Conservation (phyloP, 2,113 vertebrate genomes). For the Eonycteris spelaea region DNA sequence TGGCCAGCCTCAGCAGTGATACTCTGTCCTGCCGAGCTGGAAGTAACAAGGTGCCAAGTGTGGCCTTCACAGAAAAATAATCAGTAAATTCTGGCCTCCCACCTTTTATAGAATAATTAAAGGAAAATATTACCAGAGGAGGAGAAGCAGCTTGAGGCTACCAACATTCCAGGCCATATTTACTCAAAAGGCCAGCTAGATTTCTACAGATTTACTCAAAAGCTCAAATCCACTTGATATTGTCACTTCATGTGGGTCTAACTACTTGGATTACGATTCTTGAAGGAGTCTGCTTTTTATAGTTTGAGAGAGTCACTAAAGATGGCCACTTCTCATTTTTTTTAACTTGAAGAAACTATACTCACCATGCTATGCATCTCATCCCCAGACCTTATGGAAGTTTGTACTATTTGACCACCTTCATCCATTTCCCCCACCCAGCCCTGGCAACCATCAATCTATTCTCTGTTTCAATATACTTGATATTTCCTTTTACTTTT, state of each 20-base stretch:
- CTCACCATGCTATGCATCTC: background rate
- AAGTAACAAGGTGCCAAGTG: background rate
- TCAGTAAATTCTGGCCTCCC: background rate
- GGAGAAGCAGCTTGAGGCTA: background rate
- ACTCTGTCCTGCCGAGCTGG: background rate
- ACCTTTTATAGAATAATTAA: background rate
- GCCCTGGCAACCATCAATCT: background rate
- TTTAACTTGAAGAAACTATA: background rate
- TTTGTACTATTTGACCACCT: background rate
- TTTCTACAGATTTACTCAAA: background rate
- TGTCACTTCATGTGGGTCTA: background rate
- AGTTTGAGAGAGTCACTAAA: background rate
- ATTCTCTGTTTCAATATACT: background rate
- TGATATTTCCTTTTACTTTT: background rate
- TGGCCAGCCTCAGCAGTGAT: background rate
- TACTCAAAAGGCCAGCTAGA: background rate
- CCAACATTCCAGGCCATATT: background rate
- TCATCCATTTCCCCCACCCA: background rate
- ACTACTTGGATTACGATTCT: background rate
- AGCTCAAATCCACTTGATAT: background rate
- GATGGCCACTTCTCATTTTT: background rate
- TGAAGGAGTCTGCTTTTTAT: background rate
- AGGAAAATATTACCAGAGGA: background rate
- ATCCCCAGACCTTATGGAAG: background rate
- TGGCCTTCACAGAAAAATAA: background rate